These are phyloP conservation scores for Dimorphilus gyrociliatus DNA, from an alignment of 2,888 invertebrate genomes.

Conservation along the genomic window DNA sequence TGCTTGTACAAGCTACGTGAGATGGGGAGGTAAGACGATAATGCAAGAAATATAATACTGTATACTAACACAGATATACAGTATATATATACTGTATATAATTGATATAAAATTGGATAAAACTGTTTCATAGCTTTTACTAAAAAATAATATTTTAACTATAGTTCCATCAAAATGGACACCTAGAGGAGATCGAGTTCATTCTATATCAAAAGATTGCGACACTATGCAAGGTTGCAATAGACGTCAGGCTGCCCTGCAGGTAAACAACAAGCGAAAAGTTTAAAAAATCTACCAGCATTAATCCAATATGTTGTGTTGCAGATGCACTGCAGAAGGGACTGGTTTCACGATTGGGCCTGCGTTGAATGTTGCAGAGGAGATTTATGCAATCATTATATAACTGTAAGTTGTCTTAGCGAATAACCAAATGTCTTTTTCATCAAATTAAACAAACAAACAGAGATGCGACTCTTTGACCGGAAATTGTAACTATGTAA, in stretches of 20 bases:
- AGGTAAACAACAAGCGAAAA: slow-evolving; percentile 9
- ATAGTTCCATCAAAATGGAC: slow-evolving; percentile 81
- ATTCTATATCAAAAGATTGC: slow-evolving; percentile 78
- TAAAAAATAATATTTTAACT: slow-evolving; percentile 8
- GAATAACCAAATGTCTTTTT: background rate
- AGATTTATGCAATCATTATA: slow-evolving; percentile 82
- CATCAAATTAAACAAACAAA: too few species aligned
- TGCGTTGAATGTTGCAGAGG: slow-evolving; percentile 91
- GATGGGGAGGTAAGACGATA: slow-evolving; percentile 60
- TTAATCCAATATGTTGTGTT: too few species aligned
- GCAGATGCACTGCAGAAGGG: slow-evolving; percentile 8
- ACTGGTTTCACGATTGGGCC: slow-evolving; percentile 79
- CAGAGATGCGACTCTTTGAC: too few species aligned
- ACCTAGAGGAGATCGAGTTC: slow-evolving; percentile 75
- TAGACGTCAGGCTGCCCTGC: slow-evolving; percentile 42
- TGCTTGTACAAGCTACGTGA: slow-evolving; percentile 68
- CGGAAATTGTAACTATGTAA: too few species aligned
- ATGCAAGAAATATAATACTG: background rate
- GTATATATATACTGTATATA: too few species aligned
- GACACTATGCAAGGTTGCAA: slow-evolving; percentile 64
- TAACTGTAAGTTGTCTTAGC: slow-evolving; percentile 58
- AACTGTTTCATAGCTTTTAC: slow-evolving; percentile 1
- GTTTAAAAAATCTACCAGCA: too few species aligned
- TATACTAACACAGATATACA: too few species aligned
- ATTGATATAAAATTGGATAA: too few species aligned